A percentile compares a stretch with the other conserved stretches of the same genome.
phyloP scores from a whole-genome alignment of 1,140 invertebrate genomes.

The Steinernema feltiae region DNA sequence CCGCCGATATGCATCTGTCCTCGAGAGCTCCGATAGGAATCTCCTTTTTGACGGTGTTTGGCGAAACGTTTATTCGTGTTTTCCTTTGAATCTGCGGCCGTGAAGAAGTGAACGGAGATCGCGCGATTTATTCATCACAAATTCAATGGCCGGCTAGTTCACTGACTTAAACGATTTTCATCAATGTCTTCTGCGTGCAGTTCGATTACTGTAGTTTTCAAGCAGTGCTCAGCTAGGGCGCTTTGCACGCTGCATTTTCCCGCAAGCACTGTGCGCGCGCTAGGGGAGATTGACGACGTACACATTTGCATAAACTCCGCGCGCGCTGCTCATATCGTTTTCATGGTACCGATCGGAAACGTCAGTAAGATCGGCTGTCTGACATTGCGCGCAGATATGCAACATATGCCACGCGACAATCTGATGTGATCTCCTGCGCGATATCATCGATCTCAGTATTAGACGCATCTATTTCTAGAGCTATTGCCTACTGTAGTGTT shows the following conservation, averaged over 20 bases:
- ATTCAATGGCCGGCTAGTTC: no score
- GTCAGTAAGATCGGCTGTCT: background rate
- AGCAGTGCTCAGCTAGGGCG: no score
- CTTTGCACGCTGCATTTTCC: no score
- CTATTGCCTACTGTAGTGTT: background rate
- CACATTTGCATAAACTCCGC: background rate
- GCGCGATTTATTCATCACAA: no score
- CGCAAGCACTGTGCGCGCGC: background rate
- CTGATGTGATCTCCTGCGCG: background rate
- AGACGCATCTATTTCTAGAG: background rate
- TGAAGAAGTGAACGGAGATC: no score
- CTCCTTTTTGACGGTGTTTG: background rate
- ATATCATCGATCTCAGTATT: background rate
- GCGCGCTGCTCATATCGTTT: background rate
- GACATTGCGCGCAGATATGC: background rate
- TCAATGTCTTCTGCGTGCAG: no score
- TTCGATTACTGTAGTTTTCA: no score
- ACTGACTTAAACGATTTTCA: no score
- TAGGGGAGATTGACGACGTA: background rate
- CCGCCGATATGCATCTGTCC: background rate
- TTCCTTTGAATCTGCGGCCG: no score
- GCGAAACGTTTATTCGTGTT: background rate
- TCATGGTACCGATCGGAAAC: background rate
- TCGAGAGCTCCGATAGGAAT: background rate
- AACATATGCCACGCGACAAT: background rate